These are phyloP conservation scores for Tetrao urogallus DNA, from an alignment of 2,113 vertebrate species.

Conservation along the genomic window DNA sequence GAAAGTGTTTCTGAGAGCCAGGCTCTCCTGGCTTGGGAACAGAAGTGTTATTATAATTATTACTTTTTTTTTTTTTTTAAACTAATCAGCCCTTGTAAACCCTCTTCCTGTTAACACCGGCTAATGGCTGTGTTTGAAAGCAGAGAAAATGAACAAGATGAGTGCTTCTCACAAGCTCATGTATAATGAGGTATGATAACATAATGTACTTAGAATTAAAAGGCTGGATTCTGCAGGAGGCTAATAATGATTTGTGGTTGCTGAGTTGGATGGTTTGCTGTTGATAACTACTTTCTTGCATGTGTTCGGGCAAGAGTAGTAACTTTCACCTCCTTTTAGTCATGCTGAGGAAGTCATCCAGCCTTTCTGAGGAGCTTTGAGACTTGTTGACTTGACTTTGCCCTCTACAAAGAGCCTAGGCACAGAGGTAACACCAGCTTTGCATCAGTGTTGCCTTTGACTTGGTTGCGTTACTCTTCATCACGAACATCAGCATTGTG, in stretches of 20 bases:
- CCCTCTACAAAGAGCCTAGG: neutral
- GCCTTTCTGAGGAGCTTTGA: neutral
- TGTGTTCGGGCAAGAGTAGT: neutral
- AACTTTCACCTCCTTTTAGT: neutral
- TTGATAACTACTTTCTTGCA: fast-evolving
- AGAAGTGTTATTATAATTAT: neutral
- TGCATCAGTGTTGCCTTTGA: fast-evolving
- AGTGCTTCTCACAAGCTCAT: neutral
- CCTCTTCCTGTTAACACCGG: neutral
- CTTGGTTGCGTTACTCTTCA: neutral
- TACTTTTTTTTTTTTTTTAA: too few species aligned
- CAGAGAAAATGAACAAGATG: neutral
- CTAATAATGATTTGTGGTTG: neutral
- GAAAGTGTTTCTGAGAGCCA: neutral
- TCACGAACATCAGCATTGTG: neutral
- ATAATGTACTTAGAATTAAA: neutral
- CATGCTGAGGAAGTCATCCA: neutral
- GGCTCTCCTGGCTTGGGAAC: neutral
- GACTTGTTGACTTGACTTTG: neutral
- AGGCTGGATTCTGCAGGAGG: neutral
- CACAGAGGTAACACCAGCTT: neutral
- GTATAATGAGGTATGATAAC: too few species aligned
- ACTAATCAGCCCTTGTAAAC: neutral
- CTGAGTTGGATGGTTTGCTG: neutral
- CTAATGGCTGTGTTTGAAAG: neutral